phyloP scores from a whole-genome alignment of 2,888 invertebrate genomes.

The Hirtodrosophila trivittata region DNA sequence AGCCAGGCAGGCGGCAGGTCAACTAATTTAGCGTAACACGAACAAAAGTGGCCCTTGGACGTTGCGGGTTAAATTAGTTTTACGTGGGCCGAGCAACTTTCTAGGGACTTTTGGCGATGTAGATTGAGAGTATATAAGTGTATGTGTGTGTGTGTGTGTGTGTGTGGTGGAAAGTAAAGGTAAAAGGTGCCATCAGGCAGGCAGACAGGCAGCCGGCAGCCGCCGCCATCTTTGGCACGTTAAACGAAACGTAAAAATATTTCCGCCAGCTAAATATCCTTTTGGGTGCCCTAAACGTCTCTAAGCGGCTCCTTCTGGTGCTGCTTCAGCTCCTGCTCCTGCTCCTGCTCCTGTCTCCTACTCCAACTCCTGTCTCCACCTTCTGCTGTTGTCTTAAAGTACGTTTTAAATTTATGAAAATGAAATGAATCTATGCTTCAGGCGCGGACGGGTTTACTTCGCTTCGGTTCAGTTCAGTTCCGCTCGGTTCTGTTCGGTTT shows the following conservation, averaged over 20 bases:
- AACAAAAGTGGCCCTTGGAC: conserved; percentile 76
- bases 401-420: conserved; percentile 78
- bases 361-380: conserved; percentile 5
- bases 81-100: conserved; percentile 70
- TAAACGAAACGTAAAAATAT: conserved; percentile 83
- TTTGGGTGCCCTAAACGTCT: conserved; percentile 74
- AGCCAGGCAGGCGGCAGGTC: conserved; percentile 51
- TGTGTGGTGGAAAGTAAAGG: not conserved
- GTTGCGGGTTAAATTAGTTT: conserved; percentile 77
- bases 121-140: not conserved
- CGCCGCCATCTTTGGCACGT: conserved; percentile 72
- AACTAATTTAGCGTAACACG: conserved; percentile 77
- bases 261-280: conserved; percentile 81
- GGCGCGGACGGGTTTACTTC: conserved; percentile 60
- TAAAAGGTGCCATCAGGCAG: conserved; percentile 23
- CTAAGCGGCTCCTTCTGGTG: conserved; percentile 61
- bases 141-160: not conserved
- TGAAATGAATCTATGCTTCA: conserved; percentile 65
- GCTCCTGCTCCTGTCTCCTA: conserved; percentile 7
- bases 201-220: conserved; percentile 10
- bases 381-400: conserved; percentile 56
- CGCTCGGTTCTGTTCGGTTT: conserved; percentile 1
- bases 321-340: not conserved
- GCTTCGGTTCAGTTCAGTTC: conserved; percentile 14
- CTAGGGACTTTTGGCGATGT: conserved; percentile 31